These are phyloP conservation scores for Sterrhoptilus dennistouni DNA, from an alignment of 2,113 vertebrate species.

Conservation along the genomic window DNA sequence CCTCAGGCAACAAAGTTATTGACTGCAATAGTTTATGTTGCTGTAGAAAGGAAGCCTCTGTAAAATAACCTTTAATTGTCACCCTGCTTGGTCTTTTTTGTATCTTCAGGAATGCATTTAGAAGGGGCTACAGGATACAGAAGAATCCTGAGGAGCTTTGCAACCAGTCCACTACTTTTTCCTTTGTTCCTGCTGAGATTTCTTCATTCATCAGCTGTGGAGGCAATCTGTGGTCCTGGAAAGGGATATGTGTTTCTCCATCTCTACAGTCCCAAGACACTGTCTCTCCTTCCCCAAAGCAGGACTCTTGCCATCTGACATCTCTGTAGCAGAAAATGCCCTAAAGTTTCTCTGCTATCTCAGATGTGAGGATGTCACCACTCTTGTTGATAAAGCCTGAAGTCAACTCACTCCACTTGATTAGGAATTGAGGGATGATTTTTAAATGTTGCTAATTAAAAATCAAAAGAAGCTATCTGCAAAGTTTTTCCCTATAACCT, in stretches of 20 bases:
- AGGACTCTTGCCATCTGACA: neutral
- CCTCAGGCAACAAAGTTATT: neutral
- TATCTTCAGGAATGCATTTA: neutral
- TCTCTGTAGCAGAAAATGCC: neutral
- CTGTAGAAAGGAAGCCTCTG: neutral
- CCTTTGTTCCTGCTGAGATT: neutral
- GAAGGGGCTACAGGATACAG: neutral
- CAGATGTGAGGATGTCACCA: rapidly evolving
- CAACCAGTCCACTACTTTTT: neutral
- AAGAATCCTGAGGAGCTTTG: neutral
- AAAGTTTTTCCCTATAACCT: neutral
- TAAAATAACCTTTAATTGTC: slow-evolving; percentile 1
- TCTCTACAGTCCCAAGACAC: neutral
- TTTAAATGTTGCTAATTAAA: neutral
- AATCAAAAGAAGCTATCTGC: neutral
- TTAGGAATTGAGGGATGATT: neutral
- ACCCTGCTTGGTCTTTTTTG: neutral
- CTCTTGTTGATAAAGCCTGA: neutral
- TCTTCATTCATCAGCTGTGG: neutral
- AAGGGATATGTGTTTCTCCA: neutral
- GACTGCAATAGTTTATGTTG: neutral
- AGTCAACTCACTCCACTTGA: neutral
- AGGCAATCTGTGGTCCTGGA: neutral
- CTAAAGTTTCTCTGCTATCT: neutral
- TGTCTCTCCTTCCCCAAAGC: neutral